Conservation (phyloP, 2,888 invertebrate genomes). For the Megastigmus dorsalis region DNA sequence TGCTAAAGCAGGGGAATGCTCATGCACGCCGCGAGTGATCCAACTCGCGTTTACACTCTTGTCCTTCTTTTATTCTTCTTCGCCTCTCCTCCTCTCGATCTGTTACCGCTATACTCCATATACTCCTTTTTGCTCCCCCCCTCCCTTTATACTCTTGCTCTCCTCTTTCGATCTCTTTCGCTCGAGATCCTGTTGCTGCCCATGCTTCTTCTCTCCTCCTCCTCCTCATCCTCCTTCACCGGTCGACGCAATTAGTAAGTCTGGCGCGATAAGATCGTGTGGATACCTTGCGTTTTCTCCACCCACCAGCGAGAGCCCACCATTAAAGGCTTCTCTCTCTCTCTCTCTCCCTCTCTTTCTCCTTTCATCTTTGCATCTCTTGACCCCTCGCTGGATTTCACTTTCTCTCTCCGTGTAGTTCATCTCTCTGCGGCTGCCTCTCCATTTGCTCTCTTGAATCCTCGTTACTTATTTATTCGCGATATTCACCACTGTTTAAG, state of each 20-base stretch:
- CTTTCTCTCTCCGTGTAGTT: slow-evolving; percentile 29
- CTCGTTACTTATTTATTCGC: slow-evolving; percentile 12
- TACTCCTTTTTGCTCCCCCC: no score
- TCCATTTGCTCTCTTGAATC: slow-evolving; percentile 1
- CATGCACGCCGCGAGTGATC: no score
- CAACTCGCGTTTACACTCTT: no score
- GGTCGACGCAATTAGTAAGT: slow-evolving; percentile 62
- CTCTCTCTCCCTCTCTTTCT: not conserved
- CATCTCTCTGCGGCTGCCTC: no score
- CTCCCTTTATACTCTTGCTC: no score
- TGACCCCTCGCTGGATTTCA: not conserved
- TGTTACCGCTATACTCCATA: no score
- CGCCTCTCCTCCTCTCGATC: no score
- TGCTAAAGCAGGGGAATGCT: no score
- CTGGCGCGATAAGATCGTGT: slow-evolving; percentile 57
- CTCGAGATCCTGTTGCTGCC: not conserved
- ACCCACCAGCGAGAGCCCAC: not conserved
- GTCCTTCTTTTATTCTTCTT: no score
- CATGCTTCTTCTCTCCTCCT: slow-evolving; percentile 5
- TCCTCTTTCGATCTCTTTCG: not conserved
- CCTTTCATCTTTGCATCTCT: slow-evolving; percentile 5
- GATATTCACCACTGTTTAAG: not conserved
- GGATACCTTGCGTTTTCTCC: no score
- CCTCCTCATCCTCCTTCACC: slow-evolving; percentile 40
- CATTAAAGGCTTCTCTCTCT: not conserved